A percentile compares a stretch with the other conserved stretches of the same genome.
phyloP scores from a whole-genome alignment of 92 coral and sea anemone genomes.

The Siderastrea radians region DNA sequence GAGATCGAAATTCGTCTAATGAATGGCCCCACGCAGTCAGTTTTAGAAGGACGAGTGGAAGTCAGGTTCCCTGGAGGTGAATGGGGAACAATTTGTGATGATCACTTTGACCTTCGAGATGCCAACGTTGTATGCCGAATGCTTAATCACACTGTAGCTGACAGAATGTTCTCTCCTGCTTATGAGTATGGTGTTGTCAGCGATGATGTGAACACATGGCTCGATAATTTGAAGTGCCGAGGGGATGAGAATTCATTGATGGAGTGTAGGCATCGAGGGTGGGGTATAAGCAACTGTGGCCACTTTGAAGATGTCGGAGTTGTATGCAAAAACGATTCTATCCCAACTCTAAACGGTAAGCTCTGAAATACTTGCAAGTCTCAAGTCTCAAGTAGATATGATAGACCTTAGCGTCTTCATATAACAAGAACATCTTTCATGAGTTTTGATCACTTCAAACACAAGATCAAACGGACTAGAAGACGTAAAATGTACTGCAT shows the following conservation, averaged over 20 bases:
- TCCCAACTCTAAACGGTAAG: slow-evolving; percentile 31
- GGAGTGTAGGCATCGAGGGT: slow-evolving; percentile 71
- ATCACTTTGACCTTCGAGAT: slow-evolving; percentile 46
- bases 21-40: background rate
- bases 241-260: slow-evolving; percentile 71
- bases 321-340: slow-evolving; percentile 47
- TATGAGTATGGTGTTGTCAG: background rate
- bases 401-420: no score
- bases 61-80: slow-evolving; percentile 9
- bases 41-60: slow-evolving; percentile 32
- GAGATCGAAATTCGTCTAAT: slow-evolving; percentile 32
- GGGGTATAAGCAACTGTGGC: slow-evolving; percentile 55
- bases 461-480: no score
- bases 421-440: no score
- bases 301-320: slow-evolving; percentile 68
- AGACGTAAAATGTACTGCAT: no score
- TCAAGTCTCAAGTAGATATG: no score
- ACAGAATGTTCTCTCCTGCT: background rate
- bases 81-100: slow-evolving; percentile 48
- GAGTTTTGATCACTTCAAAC: no score
- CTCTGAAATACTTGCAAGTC: background rate
- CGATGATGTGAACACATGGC: slow-evolving; percentile 24
- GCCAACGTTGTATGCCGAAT: slow-evolving; percentile 40
- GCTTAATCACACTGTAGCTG: slow-evolving; percentile 21
- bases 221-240: slow-evolving; percentile 65